Base-by-base conservation (phyloP, 2,113 vertebrate species). In the Otocyon megalotis region DNA sequence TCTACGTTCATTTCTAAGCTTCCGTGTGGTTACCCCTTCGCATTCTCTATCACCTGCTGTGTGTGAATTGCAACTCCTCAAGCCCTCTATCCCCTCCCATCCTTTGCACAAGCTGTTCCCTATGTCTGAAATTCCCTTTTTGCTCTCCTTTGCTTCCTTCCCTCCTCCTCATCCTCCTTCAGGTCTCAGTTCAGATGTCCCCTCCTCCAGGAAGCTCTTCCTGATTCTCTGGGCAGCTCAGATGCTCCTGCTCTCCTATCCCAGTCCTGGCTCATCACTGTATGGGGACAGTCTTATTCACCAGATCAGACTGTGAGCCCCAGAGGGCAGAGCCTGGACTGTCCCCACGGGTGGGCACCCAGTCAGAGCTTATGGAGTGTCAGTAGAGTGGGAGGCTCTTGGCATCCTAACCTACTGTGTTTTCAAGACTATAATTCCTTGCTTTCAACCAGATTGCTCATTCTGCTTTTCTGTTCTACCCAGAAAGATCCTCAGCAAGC, bases 401-500 rank as follows among this genome's bases (percentile, higher is more conserved):
- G 50, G 53, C 35, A 17, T 13, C 69, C 67, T 54, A 32, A 77
- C 53, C 58, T 26, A 8, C 32, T 17, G 2, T 50, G 50, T 54
- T 56, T 81, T 62, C 50, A 84, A 56, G 37, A 43, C 30, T 32
- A 0, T 8, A 30, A 63, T 35, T 54, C 53, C 67, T 19, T 9
- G 11, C 2, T 72, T 19, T 50, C 24, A 20, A 37, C 35, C 15
- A 56, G 81, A 20, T 62, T 48, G 58, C 50, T 90, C 20, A 77
- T 56, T 77, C 86, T 69, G 20, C 56, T 17, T 69, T 87, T 71
- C 65, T 90, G 83, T 53, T 89, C 56, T 6, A 1, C 14, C 69
- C 97, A 99, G 99, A 99, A 99, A 98, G 99, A 99, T 93, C 99
- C 99, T 16, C 99, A 99, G 98, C 98, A 99, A 94, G 97, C 99